A percentile compares a stretch with the other conserved stretches of the same genome.
phyloP scores from a whole-genome alignment of 2,888 invertebrate species.

The Byasa hedistus region DNA sequence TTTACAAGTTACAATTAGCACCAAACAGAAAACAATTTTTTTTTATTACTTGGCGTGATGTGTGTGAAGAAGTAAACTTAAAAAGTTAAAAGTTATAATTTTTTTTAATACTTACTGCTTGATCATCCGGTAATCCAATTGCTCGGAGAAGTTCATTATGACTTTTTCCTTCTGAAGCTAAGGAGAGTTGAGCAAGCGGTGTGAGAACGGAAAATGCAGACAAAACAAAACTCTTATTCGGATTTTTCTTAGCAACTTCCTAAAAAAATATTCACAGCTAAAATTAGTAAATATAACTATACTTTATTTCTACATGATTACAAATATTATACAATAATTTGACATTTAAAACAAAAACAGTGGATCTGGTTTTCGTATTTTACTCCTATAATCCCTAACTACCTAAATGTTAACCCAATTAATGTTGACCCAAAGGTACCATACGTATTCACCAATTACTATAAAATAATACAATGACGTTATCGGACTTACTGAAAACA shows the following conservation, averaged over 20 bases:
- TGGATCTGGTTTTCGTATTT: no score
- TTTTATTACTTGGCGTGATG: background rate
- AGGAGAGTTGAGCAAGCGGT: constrained; percentile 57
- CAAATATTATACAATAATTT: no score
- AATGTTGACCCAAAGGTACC: no score
- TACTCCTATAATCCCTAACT: no score
- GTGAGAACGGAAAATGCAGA: constrained; percentile 72
- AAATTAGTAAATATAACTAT: constrained; percentile 34
- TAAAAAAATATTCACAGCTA: no score
- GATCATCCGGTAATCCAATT: constrained; percentile 56
- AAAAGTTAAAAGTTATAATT: no score
- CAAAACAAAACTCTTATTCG: constrained; percentile 56
- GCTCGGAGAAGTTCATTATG: constrained; percentile 58
- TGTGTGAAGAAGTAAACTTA: background rate
- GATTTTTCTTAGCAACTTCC: constrained; percentile 51
- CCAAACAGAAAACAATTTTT: background rate
- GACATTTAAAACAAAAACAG: no score
- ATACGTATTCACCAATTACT: no score
- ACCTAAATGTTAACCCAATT: no score
- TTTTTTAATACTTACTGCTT: constrained; percentile 39
- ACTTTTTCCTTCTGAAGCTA: constrained; percentile 58
- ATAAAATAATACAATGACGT: background rate
- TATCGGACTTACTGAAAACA: constrained; percentile 56
- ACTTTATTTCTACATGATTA: no score
- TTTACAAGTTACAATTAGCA: no score